Evolutionary conservation across 2,797 vertebrate species (phyloP).

Genomic region (Cuculus canorus): DNA sequence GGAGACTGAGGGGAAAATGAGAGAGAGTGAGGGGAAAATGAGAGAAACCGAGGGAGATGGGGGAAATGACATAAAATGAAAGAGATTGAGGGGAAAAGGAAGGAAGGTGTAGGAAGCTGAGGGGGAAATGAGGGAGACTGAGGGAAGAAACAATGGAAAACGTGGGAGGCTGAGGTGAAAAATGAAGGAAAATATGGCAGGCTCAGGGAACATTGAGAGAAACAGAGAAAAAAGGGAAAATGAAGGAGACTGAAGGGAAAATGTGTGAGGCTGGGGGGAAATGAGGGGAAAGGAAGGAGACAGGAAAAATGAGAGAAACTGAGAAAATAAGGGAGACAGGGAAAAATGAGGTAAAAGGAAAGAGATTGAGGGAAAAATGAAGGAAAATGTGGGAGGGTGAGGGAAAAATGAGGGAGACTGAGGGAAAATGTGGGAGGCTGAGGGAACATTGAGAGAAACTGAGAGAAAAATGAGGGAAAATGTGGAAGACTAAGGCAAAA

Average conservation of each 20-base stretch:
- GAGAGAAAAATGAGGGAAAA: background rate
- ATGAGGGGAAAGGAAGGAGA: too few species aligned
- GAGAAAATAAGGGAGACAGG: background rate
- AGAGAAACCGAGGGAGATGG: background rate
- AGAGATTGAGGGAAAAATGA: background rate
- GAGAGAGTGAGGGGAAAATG: background rate
- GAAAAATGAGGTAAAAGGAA: too few species aligned
- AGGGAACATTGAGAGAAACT: background rate
- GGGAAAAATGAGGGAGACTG: too few species aligned
- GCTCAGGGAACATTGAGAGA: background rate
- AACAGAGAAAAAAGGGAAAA: background rate
- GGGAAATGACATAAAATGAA: background rate
- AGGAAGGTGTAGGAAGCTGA: background rate
- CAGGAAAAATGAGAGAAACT: rapidly evolving
- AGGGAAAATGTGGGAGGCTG: too few species aligned
- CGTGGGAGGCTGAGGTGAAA: background rate
- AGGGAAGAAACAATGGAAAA: too few species aligned
- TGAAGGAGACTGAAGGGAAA: too few species aligned
- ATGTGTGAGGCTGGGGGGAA: background rate
- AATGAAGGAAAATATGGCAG: too few species aligned
- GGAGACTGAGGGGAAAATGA: background rate
- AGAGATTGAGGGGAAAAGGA: background rate
- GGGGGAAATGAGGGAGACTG: background rate
- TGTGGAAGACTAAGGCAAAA: background rate
- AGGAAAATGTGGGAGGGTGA: background rate